These are phyloP conservation scores for Tenthredo notha DNA, from an alignment of 2,888 invertebrate species.

Conservation along the genomic window DNA sequence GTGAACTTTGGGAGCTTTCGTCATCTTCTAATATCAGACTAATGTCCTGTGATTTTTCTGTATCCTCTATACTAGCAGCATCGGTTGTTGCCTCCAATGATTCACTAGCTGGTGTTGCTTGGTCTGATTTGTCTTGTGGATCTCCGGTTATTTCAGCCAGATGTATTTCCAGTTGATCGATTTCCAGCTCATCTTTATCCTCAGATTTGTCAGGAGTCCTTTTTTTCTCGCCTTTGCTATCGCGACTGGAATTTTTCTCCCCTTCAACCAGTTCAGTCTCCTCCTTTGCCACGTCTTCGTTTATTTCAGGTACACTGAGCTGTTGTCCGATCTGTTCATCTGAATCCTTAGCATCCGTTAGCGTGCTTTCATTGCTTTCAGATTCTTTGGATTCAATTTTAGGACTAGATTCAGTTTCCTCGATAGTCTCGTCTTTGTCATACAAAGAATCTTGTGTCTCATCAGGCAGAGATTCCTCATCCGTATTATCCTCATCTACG, in stretches of 20 bases:
- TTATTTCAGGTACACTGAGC: constrained; percentile 34
- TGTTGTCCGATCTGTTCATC: constrained; percentile 52
- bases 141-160: constrained; percentile 71
- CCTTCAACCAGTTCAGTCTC: constrained; percentile 77
- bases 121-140: constrained; percentile 64
- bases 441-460: constrained; percentile 55
- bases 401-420: constrained; percentile 42
- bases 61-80: constrained; percentile 66
- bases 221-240: constrained; percentile 56
- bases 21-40: constrained; percentile 71
- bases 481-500: constrained; percentile 38
- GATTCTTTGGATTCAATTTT: constrained; percentile 39
- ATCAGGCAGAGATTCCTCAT: constrained; percentile 58
- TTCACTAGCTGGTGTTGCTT: constrained; percentile 64
- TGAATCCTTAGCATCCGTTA: constrained; percentile 53
- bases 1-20: constrained; percentile 62
- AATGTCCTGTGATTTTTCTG: constrained; percentile 71
- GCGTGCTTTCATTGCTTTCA: constrained; percentile 32
- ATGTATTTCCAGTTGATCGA: constrained; percentile 69
- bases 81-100: constrained; percentile 67
- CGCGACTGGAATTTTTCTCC: constrained; percentile 68
- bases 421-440: neutral
- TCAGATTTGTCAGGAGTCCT: constrained; percentile 57
- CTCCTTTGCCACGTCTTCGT: constrained; percentile 68
- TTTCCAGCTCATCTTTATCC: constrained; percentile 18